Evolutionary conservation across 2,888 invertebrate species (phyloP), one percentile per base, ranked within the genome.

Genomic region (Coecobrya sp.): DNA sequence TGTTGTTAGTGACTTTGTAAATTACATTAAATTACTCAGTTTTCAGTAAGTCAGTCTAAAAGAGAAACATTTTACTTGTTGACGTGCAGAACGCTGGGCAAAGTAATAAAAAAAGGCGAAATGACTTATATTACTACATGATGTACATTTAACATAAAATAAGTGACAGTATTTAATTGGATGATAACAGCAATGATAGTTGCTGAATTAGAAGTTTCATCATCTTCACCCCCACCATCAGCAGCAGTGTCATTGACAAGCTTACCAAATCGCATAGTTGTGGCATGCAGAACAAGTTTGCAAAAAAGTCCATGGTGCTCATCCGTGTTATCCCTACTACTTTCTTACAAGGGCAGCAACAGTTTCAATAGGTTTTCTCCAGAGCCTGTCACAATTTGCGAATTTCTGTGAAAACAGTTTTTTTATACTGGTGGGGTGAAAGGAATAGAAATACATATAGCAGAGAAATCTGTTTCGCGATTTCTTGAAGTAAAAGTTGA

Each of bases 11-110:
- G 91, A 86, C 81, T 91, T 62, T 86, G 55, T 91, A 91, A 91
- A 91, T 91, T 91, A 86, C 81, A 86, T 91, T 91, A 91, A 91
- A 91, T 91, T 91, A 55, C 68, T 85, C 90, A 73, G 36, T 27
- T 65, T 27, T 82, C 70, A 49, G 30, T 22, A 10, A n/a, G 79
- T 52, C 52, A 45, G 59, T 45, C 13, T 1, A 55, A 73, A 86
- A 73, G 81, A 30, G 65, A 79, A 68, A 84, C 65, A 68, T 52
- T 52, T 68, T 89, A 68, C 30, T 13, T 7, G 8, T 89, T 89
- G 89, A 89, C 89, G 84, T 89, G 84, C 84, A 70, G 82, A 82
- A 84, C 52, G 22, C 70, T 30, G 49, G 70, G 68, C 22, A 22
- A 70, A 79, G 87, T 55, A 89, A 89, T 73, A 88, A 49, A 76